Evolutionary conservation across 2,113 vertebrate genomes (phyloP), one percentile per base, ranked within the genome.

Genomic region (Talpa occidentalis): DNA sequence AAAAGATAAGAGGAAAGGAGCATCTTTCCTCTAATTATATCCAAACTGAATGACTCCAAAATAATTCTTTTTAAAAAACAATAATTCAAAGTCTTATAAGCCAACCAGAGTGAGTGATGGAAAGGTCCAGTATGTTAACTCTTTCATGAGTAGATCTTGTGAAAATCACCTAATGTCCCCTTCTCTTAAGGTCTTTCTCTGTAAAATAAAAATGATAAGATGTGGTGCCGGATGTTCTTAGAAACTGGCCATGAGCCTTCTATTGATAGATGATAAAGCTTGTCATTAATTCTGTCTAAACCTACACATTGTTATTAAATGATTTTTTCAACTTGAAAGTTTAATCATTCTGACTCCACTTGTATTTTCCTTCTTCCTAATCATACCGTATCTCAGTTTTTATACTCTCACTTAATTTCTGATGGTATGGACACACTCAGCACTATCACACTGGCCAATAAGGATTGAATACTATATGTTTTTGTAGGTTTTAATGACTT

Each of bases 11-110:
- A 7, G 14, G 3, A 77, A 37, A 54, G 49, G 78, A 76, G 59
- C 6, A 79, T 90, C 60, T 95, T 72, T 66, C 15, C n/a, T 97
- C 72, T 96, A 69, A 92, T 70, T 30, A 88, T 88, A 16, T 64
- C 80, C 32, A 59, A 22, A 79, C 9, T 6, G 5, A 80, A 35
- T 78, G 40, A 81, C 17, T 78, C 56, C n/a, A 93, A 74, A 94
- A 78, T 35, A 78, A 93, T 89, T 67, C 2, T 44, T 93, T 44
- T 77, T 62, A 83, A 72, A 84, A 88, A 40, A 59, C 30, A 89
- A 24, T 54, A 64, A 69, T 86, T 72, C 56, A 70, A 93, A 87
- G 59, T 26, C 77, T 87, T 80, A 60, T 90, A 88, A 70, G 42
- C 32, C 49, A 81, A 88, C 30, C 60, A 91, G 72, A 76, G 49